These are phyloP conservation scores for Hydractinia echinata DNA, from an alignment of 30 jellyfish, hydroid and myxozoan species.

Conservation along the genomic window DNA sequence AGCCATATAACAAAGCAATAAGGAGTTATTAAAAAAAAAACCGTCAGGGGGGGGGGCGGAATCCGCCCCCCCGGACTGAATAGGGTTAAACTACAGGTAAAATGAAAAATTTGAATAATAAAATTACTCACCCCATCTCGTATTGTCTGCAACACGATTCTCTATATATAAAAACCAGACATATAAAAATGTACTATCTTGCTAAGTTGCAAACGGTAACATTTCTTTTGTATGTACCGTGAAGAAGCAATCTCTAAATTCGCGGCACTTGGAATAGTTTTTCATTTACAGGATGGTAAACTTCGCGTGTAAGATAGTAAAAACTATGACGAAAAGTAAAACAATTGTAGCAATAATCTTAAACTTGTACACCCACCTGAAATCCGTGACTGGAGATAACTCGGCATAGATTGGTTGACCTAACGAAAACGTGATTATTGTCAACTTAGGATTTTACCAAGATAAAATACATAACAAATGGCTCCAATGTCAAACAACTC, in stretches of 20 bases:
- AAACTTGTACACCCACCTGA: constrained; percentile 50
- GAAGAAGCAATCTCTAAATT: too few relatives aligned
- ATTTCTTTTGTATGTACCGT: too few relatives aligned
- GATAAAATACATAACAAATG: constrained; percentile 2
- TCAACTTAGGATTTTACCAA: not conserved
- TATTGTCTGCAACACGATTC: constrained; percentile 99
- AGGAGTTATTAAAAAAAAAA: too few relatives aligned
- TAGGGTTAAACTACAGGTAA: too few relatives aligned
- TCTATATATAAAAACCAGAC: constrained; percentile 34
- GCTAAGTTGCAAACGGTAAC: too few relatives aligned
- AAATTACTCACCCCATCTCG: constrained; percentile 94
- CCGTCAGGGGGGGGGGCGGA: too few relatives aligned
- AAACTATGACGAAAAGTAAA: not conserved
- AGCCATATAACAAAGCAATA: too few relatives aligned
- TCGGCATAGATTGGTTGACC: constrained; percentile 99
- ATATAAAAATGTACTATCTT: too few relatives aligned
- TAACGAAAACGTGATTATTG: not conserved
- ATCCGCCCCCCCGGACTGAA: too few relatives aligned
- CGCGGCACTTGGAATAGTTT: too few relatives aligned
- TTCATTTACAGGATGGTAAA: too few relatives aligned
- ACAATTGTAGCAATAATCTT: not conserved
- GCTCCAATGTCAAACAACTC: not conserved
- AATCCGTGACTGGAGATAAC: constrained; percentile 98
- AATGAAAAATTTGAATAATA: too few relatives aligned
- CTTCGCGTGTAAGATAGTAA: not conserved